Evolutionary conservation across 2,113 vertebrate genomes (phyloP), one percentile per base, ranked within the genome.

Genomic region (Piaya cayana): DNA sequence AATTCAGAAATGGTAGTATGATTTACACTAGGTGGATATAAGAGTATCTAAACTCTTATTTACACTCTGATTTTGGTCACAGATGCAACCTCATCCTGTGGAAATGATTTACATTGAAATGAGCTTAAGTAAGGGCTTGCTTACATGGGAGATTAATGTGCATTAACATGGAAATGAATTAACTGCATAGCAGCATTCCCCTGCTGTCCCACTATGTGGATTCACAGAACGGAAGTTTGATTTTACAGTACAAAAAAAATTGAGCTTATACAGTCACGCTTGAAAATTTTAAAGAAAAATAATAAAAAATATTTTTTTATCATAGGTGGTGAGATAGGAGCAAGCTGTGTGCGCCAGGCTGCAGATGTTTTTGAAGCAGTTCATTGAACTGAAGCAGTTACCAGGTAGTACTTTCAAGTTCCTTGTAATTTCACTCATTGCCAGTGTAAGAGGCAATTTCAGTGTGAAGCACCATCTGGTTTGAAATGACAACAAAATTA

Each of bases 101-200:
- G 85, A 93, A 85, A 65, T 55, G 4, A 95, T 76, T 88, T 88
- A 58, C 32, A 58, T 14, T 49, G 18, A 93, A 92, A 94, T 92
- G 52, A 95, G 86, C 90, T 95, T 95, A 90, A 88, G 32, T 18
- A 82, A 93, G 39, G 71, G 43, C 23, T 81, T 90, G 72, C 64
- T 94, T 94, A 74, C 68, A 81, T 3, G 26, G 12, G 20, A 43
- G 80, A 96, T 95, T 92, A 92, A 74, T 39, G 45, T 47, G 32
- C 14, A 29, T 75, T 93, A 88, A 58, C 59, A 39, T 93, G 88
- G 29, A 12, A 90, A n/a, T 58, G 59, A 86, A 92, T 95, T 83
- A 92, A 56, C 50, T 72, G 18, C 34, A 12, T 19, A 74, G 30
- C 43, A 82, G 21, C 29, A 39, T 67, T 18, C 23, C 22, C 8